Evolutionary conservation across 2,113 vertebrate species (phyloP).

Genomic region (human (Homo sapiens)): DNA sequence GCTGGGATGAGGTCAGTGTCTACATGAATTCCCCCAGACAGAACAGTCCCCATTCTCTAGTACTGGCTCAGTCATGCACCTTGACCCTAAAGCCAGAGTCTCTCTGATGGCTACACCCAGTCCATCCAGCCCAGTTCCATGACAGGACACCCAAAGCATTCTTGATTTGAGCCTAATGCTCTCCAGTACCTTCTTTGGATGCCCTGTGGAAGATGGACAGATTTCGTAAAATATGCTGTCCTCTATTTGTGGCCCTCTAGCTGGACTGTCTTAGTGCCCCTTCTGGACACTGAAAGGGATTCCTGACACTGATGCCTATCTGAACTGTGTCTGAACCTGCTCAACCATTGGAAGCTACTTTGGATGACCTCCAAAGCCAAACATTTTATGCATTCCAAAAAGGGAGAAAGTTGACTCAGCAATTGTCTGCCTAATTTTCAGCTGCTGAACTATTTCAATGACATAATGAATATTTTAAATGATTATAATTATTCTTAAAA

Average conservation of each 20-base stretch:
- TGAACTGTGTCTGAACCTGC: background rate
- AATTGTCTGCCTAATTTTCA: background rate
- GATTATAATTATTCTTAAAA: background rate
- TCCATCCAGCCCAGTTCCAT: background rate
- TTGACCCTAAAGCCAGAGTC: background rate
- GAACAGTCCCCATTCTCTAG: background rate
- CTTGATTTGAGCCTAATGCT: background rate
- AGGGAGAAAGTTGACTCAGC: background rate
- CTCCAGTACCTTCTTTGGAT: background rate
- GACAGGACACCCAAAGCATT: background rate
- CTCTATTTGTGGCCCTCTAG: background rate
- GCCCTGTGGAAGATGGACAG: background rate
- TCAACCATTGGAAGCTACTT: conserved; percentile 10
- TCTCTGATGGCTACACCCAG: background rate
- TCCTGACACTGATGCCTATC: background rate
- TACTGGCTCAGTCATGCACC: background rate
- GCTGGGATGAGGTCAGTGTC: background rate
- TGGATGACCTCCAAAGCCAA: background rate
- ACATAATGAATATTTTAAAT: background rate
- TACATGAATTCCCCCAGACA: background rate
- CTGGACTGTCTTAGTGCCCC: background rate
- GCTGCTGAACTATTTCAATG: background rate
- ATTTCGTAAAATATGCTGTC: background rate
- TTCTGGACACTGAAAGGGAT: background rate
- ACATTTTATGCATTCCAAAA: conserved; percentile 20